Evolutionary conservation across 53 echinoderm and acorn worm species (phyloP), one percentile per base, ranked within the genome.

Genomic region (Paracentrotus lividus): DNA sequence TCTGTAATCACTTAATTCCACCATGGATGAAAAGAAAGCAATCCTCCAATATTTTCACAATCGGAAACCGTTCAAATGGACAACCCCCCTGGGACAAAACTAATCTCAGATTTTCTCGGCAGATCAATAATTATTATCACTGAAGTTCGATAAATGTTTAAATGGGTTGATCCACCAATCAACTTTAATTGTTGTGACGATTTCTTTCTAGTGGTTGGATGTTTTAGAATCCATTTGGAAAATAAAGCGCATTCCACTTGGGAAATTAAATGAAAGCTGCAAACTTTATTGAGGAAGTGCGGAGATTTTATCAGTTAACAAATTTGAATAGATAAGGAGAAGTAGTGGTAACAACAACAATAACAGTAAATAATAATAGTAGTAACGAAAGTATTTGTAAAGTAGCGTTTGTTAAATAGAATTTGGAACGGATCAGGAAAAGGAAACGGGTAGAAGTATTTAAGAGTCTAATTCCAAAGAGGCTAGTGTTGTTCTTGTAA

Each of bases 241-340:
- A 86, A 56, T 56, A 55, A 45, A 47, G 27, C 55, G 5, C 14
- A 2, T 55, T 32, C 56, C 86, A 86, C 86, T 86, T 57, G 86
- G 86, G 86, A 86, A 86, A 86, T 86, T 55, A 86, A 86, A 56
- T 43, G 86, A 56, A 86, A 86, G 40, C 86, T 86, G 49, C 81
- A 81, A 81, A 81, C 81, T 81, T 81, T 45, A 38, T 81, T 9
- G 47, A 14, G 26, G 47, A 26, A 81, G 44, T 10, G 81, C 26
- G 24, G 81, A 9, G 14, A 47, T 81, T n/a, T 47, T 49, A 12
- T 47, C 47, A 81, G 24, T 23, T 77, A 44, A 31, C 34, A 72
- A 72, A 18, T 18, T 40, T 7, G 36, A 40, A 20, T 38, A 40
- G 40, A 38, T 3, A 18, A 20, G 40, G 5, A 61, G 26, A 61